Conservation (phyloP, 2,797 vertebrate species). For the Rhabdomys pumilio region DNA sequence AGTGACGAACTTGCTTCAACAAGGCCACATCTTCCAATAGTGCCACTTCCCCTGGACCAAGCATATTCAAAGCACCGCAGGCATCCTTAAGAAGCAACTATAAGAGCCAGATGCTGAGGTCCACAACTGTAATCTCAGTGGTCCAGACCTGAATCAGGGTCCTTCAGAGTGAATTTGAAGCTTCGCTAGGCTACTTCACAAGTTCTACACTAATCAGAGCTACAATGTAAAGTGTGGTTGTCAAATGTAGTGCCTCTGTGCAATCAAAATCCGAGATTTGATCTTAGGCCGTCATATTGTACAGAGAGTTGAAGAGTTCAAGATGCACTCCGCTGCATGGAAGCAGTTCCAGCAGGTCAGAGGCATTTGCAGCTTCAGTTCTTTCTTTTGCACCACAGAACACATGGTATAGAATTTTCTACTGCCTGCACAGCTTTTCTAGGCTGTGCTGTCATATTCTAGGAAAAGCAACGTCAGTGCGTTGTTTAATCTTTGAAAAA, state of each 20-base stretch:
- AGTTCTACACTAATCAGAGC: background rate
- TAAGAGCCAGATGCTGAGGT: background rate
- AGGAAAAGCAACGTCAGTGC: background rate
- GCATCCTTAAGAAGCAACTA: background rate
- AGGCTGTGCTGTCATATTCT: background rate
- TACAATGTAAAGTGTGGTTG: background rate
- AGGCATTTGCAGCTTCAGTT: background rate
- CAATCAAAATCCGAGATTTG: background rate
- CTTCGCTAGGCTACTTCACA: too few relatives aligned
- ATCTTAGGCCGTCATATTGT: background rate
- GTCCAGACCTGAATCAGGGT: background rate
- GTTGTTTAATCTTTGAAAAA: slow-evolving; percentile 47
- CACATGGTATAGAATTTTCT: background rate
- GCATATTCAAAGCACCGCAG: background rate
- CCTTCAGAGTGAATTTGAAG: background rate
- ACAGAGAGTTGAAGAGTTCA: background rate
- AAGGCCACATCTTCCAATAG: background rate
- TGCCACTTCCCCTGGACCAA: background rate
- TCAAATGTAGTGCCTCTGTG: background rate
- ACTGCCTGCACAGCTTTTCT: background rate
- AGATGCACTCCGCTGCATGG: background rate
- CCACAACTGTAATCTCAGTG: background rate
- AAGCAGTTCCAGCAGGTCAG: background rate
- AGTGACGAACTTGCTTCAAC: background rate
- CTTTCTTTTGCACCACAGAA: background rate